Evolutionary conservation across 2,797 vertebrate species (phyloP), one percentile per base, ranked within the genome.

Genomic region (Lagodon rhomboides): DNA sequence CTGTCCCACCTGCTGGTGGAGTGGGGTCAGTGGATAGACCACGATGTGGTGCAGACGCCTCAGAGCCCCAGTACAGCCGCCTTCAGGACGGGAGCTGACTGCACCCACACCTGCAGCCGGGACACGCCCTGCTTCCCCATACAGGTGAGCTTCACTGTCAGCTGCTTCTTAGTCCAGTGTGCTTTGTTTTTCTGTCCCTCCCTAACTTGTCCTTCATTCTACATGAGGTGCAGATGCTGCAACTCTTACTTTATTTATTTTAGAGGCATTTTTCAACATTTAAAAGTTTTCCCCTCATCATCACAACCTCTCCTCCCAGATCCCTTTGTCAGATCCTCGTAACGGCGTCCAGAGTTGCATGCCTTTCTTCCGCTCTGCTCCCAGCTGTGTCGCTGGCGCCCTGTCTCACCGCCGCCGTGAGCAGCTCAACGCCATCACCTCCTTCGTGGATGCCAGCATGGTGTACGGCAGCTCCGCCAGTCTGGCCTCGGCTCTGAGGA

Each of bases 331-430:
- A 0, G 97, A 98, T 77, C 95, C 95, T 0, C 94, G 97, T 9
- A 58, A 77, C 15, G 91, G 66, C n/a, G 18, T 95, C 4, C 91
- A 95, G 87, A 91, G 90, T 12, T 99, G 97, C 77, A 97, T 98
- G 96, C 96, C 96, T 0, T 97, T 99, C 72, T 95, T 97, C 87
- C 96, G 96, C 70, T 96, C 97, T 0, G 96, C 97, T 4, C 97
- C 97, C 0, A 94, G 92, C 61, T 98, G 97, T 76, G 86, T 80
- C 0, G 20, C 25, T 3, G 83, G 85, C 15, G 51, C 85, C 15
- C 64, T 50, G 12, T 85, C 89, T 23, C 85, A 78, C 10, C 90
- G 55, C 38, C 93, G 85, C 49, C 77, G 95, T 12, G 95, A 97
- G 92, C 96, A 96, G 87, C 94, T 96, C 46, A 96, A 96, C 5